phyloP scores from a whole-genome alignment of 2,888 invertebrate genomes.

The Andrena hattorfiana region DNA sequence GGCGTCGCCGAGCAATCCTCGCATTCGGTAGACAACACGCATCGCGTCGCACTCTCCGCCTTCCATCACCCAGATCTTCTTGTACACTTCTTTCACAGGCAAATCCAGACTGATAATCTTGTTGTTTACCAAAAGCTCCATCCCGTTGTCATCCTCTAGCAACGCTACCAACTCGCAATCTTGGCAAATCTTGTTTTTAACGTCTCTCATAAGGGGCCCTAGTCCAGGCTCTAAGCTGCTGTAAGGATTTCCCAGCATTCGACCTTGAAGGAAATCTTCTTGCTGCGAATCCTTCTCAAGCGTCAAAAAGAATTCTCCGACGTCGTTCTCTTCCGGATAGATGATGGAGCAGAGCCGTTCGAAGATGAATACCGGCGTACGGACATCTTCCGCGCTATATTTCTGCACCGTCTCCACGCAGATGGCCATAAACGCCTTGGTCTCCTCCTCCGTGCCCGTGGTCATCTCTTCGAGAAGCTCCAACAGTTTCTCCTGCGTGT shows the following conservation, averaged over 20 bases:
- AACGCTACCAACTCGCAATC: constrained; percentile 99
- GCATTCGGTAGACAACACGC: constrained; percentile 99
- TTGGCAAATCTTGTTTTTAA: constrained; percentile 99
- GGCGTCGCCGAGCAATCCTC: constrained; percentile 98
- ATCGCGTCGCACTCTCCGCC: constrained; percentile 97
- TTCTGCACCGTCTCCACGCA: constrained; percentile 98
- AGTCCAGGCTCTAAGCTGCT: constrained; percentile 96
- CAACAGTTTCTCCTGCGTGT: constrained; percentile 97
- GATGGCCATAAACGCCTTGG: constrained; percentile 98
- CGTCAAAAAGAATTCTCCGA: constrained; percentile 98
- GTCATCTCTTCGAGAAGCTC: constrained; percentile 98
- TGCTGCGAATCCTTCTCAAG: constrained; percentile 99
- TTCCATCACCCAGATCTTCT: constrained; percentile 92
- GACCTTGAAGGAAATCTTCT: constrained; percentile 98
- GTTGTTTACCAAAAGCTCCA: constrained; percentile 98
- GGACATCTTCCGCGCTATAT: constrained; percentile 95
- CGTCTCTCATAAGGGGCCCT: constrained; percentile 98
- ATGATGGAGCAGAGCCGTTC: constrained; percentile 98
- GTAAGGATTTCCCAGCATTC: constrained; percentile 99
- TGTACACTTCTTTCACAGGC: constrained; percentile 96
- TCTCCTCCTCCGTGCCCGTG: constrained; percentile 97
- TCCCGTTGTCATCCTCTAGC: constrained; percentile 98
- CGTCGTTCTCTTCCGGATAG: constrained; percentile 98
- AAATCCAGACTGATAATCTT: constrained; percentile 99
- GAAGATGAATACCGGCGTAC: constrained; percentile 99